phyloP scores from a whole-genome alignment of 1,140 invertebrate genomes.

The Caenorhabditis elegans region DNA sequence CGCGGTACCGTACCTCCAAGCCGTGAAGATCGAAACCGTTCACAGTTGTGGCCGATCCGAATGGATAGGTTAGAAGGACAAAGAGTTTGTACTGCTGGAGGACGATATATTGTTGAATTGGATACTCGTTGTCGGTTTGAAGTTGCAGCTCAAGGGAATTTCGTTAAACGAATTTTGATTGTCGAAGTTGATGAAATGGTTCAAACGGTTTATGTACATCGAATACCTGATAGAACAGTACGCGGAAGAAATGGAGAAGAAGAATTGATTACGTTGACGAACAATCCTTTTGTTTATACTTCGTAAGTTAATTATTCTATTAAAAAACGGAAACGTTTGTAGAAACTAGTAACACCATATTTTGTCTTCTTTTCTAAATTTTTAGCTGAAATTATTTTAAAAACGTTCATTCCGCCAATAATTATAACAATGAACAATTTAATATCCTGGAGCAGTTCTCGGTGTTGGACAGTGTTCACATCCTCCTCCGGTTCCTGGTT shows the following conservation, averaged over 20 bases:
- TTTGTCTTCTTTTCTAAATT: not conserved
- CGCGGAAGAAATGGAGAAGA: not conserved
- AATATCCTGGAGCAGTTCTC: constrained; percentile 49
- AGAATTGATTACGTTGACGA: not conserved
- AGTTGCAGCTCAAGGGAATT: not conserved
- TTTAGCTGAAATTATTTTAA: too few relatives aligned
- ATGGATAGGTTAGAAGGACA: not conserved
- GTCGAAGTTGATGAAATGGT: not conserved
- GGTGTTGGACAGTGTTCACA: constrained; percentile 49
- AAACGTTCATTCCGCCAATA: too few relatives aligned
- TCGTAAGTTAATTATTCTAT: not conserved
- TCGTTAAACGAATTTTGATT: not conserved
- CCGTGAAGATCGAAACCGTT: not conserved
- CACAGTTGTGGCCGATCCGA: not conserved
- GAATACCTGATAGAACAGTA: not conserved
- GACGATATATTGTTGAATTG: not conserved
- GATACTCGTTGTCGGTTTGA: constrained; percentile 8
- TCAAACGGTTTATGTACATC: not conserved
- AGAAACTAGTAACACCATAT: not conserved
- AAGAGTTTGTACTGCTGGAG: not conserved
- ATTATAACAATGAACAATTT: not conserved
- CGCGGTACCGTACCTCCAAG: not conserved
- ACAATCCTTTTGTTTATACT: not conserved
- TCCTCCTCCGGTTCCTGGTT: constrained; percentile 42
- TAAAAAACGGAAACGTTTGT: too few relatives aligned